Evolutionary conservation across 2,113 vertebrate species (phyloP).

Genomic region (Solea solea): DNA sequence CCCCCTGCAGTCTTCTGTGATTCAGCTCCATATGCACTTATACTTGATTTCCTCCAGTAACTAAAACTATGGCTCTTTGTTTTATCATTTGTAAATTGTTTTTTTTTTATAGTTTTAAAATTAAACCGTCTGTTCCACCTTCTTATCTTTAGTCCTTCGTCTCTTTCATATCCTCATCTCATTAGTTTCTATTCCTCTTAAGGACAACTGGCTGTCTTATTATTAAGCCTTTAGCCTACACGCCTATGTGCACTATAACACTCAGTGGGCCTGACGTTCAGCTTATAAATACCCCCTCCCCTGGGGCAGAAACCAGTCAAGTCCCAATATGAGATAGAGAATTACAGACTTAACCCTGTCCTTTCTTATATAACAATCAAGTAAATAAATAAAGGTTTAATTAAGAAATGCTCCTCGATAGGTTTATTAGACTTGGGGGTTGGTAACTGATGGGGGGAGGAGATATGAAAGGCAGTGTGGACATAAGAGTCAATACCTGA

Average conservation of each 20-base stretch:
- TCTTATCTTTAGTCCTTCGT: conserved; percentile 23
- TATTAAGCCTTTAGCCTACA: conserved; percentile 48
- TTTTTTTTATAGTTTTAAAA: conserved; percentile 51
- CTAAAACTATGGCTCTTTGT: conserved; percentile 3
- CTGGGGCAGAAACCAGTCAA: conserved; percentile 43
- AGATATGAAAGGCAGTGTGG: conserved; percentile 40
- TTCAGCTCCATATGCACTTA: conserved; percentile 34
- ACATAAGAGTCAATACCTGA: conserved; percentile 53
- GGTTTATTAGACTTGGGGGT: conserved; percentile 46
- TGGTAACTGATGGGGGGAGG: conserved; percentile 31
- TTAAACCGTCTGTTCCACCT: conserved; percentile 29
- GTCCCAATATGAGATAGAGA: conserved; percentile 69
- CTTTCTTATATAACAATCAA: conserved; percentile 71
- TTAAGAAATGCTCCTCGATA: conserved; percentile 67
- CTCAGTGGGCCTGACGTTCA: conserved; percentile 49
- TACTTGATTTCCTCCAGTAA: conserved; percentile 40
- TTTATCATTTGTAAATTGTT: conserved; percentile 43
- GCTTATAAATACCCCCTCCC: conserved; percentile 65
- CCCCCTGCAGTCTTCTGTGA: conserved; percentile 4
- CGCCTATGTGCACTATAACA: conserved; percentile 55
- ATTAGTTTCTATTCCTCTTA: conserved; percentile 55
- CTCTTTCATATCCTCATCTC: conserved; percentile 48
- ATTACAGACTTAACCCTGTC: conserved; percentile 58
- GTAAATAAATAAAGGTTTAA: conserved; percentile 80
- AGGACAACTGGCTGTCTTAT: conserved; percentile 46